Percentiles rank a stretch among this genome's conserved stretches.
Conservation (phyloP, 2,888 invertebrate species). For the Tyria jacobaeae region DNA sequence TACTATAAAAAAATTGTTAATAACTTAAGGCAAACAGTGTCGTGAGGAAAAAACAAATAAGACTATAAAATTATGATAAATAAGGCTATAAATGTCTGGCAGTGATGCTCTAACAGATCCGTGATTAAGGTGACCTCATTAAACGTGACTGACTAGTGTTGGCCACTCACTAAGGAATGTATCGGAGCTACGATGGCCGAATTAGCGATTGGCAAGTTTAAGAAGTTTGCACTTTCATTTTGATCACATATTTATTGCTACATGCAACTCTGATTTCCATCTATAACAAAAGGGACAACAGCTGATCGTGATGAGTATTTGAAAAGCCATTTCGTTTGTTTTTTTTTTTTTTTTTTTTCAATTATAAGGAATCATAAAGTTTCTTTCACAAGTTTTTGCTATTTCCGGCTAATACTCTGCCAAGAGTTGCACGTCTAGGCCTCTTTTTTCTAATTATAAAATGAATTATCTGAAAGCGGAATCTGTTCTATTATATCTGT, state of each 20-base stretch:
- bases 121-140: constrained; percentile 36
- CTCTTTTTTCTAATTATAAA: too few relatives aligned
- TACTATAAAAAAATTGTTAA: constrained; percentile 2
- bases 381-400: too few relatives aligned
- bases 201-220: constrained; percentile 2
- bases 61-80: not conserved
- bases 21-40: not conserved
- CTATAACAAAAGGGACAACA: not conserved
- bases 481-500: too few relatives aligned
- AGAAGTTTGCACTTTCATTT: not conserved
- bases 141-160: constrained; percentile 26
- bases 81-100: not conserved
- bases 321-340: too few relatives aligned
- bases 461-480: too few relatives aligned
- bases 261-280: not conserved
- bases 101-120: constrained; percentile 1
- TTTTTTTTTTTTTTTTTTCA: too few relatives aligned
- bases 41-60: not conserved
- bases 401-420: too few relatives aligned
- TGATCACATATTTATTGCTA: not conserved
- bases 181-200: constrained; percentile 3
- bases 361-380: too few relatives aligned
- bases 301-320: not conserved
- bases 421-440: too few relatives aligned
- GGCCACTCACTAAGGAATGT: not conserved